Percentiles rank a stretch among this genome's conserved stretches.
phyloP scores from a whole-genome alignment of 2,888 invertebrate species.

The Rhogogaster chlorosoma region DNA sequence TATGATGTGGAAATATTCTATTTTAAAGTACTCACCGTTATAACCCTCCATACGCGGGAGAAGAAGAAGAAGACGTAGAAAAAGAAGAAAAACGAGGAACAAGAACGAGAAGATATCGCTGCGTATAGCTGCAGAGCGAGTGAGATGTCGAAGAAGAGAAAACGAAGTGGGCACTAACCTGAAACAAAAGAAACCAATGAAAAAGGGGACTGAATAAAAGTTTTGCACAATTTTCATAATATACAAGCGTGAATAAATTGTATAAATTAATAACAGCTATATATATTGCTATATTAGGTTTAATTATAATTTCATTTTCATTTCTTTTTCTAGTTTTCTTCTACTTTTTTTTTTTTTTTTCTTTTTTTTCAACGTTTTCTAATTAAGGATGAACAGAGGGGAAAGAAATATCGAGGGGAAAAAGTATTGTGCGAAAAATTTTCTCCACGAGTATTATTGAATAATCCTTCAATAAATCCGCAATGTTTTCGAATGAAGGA shows the following conservation, averaged over 20 bases:
- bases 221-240: neutral
- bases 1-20: conserved; percentile 71
- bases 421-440: neutral
- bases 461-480: neutral
- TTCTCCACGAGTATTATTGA: too few relatives aligned
- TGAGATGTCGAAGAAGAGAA: neutral
- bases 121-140: neutral
- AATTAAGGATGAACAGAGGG: neutral
- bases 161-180: conserved; percentile 17
- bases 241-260: neutral
- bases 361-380: neutral
- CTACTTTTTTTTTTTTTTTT: neutral
- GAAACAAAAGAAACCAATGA: neutral
- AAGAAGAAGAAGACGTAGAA: neutral
- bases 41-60: neutral
- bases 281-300: neutral
- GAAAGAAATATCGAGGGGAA: neutral
- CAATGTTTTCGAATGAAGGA: neutral
- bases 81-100: neutral
- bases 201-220: neutral
- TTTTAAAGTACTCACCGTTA: conserved; percentile 71
- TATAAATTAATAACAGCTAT: neutral
- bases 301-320: too few relatives aligned
- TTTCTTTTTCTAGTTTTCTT: too few relatives aligned
- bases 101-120: neutral